A percentile compares a stretch with the other conserved stretches of the same genome.
Conservation (phyloP, 35 echinoderm and acorn worm species). For the Strongylocentrotus purpuratus region DNA sequence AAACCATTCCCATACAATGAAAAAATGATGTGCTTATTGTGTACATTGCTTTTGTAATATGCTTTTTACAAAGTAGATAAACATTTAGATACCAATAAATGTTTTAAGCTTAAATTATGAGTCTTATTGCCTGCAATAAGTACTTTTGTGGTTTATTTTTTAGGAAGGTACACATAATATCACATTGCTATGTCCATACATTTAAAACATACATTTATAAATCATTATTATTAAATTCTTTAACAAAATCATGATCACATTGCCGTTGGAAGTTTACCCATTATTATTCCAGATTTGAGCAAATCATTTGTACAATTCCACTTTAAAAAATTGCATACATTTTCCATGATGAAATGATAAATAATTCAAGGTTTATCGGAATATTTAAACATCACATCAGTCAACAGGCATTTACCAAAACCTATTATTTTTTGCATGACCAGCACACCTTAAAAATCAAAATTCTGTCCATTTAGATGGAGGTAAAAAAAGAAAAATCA, state of each 20-base stretch:
- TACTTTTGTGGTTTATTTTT: not conserved
- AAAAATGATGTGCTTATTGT: not conserved
- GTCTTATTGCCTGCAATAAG: conserved; percentile 17
- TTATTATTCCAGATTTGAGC: not conserved
- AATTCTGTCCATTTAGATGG: not conserved
- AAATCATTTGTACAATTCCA: not conserved
- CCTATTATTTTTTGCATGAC: not conserved
- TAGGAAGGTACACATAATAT: no score
- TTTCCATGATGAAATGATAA: not conserved
- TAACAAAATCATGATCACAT: not conserved
- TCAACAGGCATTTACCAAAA: not conserved
- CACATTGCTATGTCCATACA: not conserved
- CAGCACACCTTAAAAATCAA: not conserved
- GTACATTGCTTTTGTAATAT: not conserved
- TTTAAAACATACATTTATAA: not conserved
- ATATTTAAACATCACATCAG: not conserved
- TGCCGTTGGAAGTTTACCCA: not conserved
- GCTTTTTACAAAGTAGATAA: not conserved
- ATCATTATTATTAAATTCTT: no score
- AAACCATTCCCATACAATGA: not conserved
- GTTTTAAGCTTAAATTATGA: not conserved
- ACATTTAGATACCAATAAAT: not conserved
- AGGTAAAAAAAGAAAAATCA: not conserved
- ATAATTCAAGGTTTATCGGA: not conserved
- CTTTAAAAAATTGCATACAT: not conserved